Percentiles rank a stretch among this genome's conserved stretches.
Evolutionary conservation across 2,888 invertebrate species (phyloP).

Genomic region (Idaea straminata): DNA sequence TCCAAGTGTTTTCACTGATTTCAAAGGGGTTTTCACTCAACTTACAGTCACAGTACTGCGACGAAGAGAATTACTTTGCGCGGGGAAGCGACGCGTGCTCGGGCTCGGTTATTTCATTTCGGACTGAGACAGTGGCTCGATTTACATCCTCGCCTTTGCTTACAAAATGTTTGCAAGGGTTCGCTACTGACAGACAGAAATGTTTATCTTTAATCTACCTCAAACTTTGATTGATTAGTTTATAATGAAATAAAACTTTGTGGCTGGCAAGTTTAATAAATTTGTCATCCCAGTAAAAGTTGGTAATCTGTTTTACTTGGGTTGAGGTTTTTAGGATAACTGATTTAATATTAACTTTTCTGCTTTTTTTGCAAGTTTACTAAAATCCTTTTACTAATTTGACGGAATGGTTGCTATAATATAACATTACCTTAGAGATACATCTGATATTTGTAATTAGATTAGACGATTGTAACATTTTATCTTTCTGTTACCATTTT

Average conservation of each 20-base stretch:
- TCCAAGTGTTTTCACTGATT: conserved; percentile 24
- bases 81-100: conserved; percentile 49
- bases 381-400: too few relatives aligned
- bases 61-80: conserved; percentile 64
- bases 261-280: conserved; percentile 15
- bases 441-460: too few relatives aligned
- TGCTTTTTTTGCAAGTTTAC: too few relatives aligned
- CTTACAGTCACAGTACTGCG: conserved; percentile 64
- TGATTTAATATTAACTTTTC: neutral
- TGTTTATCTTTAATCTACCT: neutral
- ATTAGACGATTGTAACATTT: too few relatives aligned
- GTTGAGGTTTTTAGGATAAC: neutral
- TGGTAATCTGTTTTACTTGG: neutral
- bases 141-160: conserved; percentile 1
- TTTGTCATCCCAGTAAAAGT: conserved; percentile 13
- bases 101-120: conserved; percentile 44
- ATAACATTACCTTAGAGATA: too few relatives aligned
- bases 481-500: too few relatives aligned
- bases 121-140: conserved; percentile 37
- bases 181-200: neutral
- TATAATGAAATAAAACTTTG: conserved; percentile 21
- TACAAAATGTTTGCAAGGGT: neutral
- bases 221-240: conserved; percentile 25
- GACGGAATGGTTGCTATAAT: too few relatives aligned
- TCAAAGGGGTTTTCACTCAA: conserved; percentile 55